Percentiles rank a stretch among this genome's conserved stretches.
These are phyloP conservation scores for Liodrosophila aerea DNA, from an alignment of 2,888 invertebrate genomes.

Conservation along the genomic window DNA sequence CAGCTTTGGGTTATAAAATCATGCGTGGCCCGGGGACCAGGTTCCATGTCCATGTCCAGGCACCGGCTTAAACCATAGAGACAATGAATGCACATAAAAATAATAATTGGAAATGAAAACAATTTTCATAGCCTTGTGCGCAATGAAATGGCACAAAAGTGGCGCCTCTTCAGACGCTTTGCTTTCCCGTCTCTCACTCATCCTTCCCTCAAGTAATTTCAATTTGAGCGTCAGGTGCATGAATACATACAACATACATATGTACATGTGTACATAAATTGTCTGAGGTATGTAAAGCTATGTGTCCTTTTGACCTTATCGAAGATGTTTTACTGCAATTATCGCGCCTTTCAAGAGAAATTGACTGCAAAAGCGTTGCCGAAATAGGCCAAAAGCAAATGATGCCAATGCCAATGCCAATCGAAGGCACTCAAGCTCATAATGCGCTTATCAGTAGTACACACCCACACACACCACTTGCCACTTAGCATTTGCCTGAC, in stretches of 20 bases:
- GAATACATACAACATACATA: neutral
- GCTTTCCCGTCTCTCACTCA: neutral
- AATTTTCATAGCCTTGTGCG: conserved; percentile 63
- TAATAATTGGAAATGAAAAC: conserved; percentile 79
- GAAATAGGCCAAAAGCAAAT: conserved; percentile 9
- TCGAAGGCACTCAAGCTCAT: conserved; percentile 56
- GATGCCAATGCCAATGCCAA: conserved; percentile 21
- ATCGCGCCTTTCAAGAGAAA: conserved; percentile 45
- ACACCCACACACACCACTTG: conserved; percentile 35
- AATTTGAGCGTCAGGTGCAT: conserved; percentile 52
- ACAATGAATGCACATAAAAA: conserved; percentile 76
- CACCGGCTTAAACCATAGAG: conserved; percentile 10
- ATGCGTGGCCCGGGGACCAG: conserved; percentile 41
- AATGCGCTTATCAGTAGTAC: conserved; percentile 71
- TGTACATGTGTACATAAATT: neutral
- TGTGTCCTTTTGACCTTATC: conserved; percentile 57
- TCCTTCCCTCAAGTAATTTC: conserved; percentile 24
- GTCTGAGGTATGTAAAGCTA: conserved; percentile 2
- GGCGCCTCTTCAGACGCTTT: neutral
- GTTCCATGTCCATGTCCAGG: neutral
- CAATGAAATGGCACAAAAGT: conserved; percentile 66
- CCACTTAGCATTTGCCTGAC: conserved; percentile 12
- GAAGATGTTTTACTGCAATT: conserved; percentile 48
- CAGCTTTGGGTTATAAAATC: conserved; percentile 64
- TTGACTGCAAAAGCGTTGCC: conserved; percentile 44